Conservation (phyloP, 2,888 invertebrate genomes). For the Hydropsyche betteni region DNA sequence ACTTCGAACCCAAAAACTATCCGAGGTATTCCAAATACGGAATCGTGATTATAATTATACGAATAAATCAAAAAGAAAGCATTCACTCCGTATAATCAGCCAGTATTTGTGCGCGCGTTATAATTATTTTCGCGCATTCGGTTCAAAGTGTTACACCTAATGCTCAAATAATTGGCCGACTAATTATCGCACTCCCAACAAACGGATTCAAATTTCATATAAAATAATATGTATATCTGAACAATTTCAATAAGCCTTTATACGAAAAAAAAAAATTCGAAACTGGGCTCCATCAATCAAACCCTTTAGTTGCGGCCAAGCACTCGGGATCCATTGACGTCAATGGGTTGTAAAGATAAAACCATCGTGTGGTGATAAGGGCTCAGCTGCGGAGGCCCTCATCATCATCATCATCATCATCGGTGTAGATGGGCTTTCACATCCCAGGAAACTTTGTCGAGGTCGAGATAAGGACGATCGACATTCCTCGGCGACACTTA, state of each 20-base stretch:
- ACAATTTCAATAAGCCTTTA: too few species aligned
- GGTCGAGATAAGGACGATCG: slow-evolving; percentile 22
- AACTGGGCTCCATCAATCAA: slow-evolving; percentile 30
- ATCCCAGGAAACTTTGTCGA: slow-evolving; percentile 12
- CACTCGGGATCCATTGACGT: slow-evolving; percentile 34
- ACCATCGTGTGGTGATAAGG: slow-evolving; percentile 12
- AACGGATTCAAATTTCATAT: neutral
- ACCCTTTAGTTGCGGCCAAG: slow-evolving; percentile 31
- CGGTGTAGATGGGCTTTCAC: neutral
- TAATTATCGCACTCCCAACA: neutral
- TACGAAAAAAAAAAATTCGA: neutral
- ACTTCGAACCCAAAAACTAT: neutral
- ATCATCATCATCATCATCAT: slow-evolving; percentile 29
- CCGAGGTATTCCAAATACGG: too few species aligned
- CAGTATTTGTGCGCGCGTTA: neutral
- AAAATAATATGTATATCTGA: too few species aligned
- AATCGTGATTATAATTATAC: neutral
- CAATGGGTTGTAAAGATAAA: slow-evolving; percentile 34
- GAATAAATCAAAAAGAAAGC: too few species aligned
- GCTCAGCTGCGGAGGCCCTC: neutral
- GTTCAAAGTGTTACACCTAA: slow-evolving; percentile 18
- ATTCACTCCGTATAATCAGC: too few species aligned
- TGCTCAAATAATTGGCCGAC: slow-evolving; percentile 17
- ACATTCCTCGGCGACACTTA: slow-evolving; percentile 14
- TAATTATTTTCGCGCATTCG: slow-evolving; percentile 1